Base-by-base conservation (phyloP, 2,888 invertebrate species). In the Camptogramma bilineatum region DNA sequence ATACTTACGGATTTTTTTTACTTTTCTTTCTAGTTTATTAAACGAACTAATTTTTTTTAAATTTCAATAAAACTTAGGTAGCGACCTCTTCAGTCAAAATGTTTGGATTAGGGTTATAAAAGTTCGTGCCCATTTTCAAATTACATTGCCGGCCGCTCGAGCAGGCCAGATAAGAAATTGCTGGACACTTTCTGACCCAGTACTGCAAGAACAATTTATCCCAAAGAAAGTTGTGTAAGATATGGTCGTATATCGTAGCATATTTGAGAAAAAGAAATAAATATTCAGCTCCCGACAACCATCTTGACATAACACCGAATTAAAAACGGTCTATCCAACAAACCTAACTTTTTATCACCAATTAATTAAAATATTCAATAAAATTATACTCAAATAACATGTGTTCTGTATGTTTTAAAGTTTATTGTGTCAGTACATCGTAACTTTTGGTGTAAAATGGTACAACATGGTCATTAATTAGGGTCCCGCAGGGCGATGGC, bases 381-480 rank as follows among this genome's bases (percentile, higher is more conserved):
- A 86, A 83, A 88, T 86, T 82, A 86, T 80, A 81, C 75, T 66
- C 71, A 55, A 75, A 78, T 85, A 88, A 90, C 90, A 90, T 81
- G 83, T 90, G 90, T 89, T 81, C 69, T 68, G 74, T 62, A 31
- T 79, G 80, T 85, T 77, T 65, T 72, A 70, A 78, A 80, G 82
- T 91, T 90, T 90, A 90, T 88, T 81, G 80, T 72, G 64, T 70
- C 66, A 53, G 60, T 58, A 46, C 75, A 73, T 74, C 83, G 83
- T 91, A 90, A 88, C 75, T 90, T 81, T 77, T 72, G 68, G 73
- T 85, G 85, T 86, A 85, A 86, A 83, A 88, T 82, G 84, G 76
- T 69, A 78, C 54, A 78, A 84, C 84, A 83, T 68, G 82, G 77
- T 75, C 86, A 90, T 91, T 91, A 91, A 91, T 91, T 91, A 90